phyloP scores from a whole-genome alignment of 2,888 invertebrate species.

The Leuctra nigra region DNA sequence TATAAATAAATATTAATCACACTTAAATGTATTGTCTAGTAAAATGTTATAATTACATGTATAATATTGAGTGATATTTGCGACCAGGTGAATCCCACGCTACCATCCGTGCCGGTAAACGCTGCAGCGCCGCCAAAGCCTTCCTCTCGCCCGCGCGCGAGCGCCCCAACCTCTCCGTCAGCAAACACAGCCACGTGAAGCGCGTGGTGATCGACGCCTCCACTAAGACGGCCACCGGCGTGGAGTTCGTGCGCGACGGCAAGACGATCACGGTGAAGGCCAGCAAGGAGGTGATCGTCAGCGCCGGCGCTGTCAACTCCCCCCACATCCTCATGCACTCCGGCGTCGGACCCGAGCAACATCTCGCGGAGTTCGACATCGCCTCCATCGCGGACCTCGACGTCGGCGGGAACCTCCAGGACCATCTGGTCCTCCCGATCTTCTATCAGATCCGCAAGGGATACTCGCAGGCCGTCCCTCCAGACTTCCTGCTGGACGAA shows the following conservation, averaged over 20 bases:
- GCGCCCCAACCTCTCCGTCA: slow-evolving; percentile 24
- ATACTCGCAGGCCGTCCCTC: neutral
- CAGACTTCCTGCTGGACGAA: neutral
- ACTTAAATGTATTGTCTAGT: too few relatives aligned
- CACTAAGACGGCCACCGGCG: slow-evolving; percentile 41
- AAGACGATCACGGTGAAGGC: slow-evolving; percentile 36
- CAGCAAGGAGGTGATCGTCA: slow-evolving; percentile 39
- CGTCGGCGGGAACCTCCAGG: slow-evolving; percentile 48
- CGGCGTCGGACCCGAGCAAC: slow-evolving; percentile 44
- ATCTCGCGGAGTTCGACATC: slow-evolving; percentile 29
- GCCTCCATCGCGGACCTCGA: slow-evolving; percentile 36
- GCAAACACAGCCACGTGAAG: slow-evolving; percentile 45
- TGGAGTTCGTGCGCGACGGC: slow-evolving; percentile 39
- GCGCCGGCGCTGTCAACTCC: slow-evolving; percentile 37
- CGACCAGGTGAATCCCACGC: slow-evolving; percentile 25
- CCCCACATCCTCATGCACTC: slow-evolving; percentile 48
- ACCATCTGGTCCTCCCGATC: slow-evolving; percentile 38
- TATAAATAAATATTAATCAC: too few relatives aligned
- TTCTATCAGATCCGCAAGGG: neutral
- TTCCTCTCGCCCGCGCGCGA: slow-evolving; percentile 40
- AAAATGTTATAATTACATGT: too few relatives aligned
- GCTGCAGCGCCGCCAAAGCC: slow-evolving; percentile 46
- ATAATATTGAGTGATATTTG: neutral
- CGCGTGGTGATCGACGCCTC: slow-evolving; percentile 45
- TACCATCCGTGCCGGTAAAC: slow-evolving; percentile 29